phyloP scores from a whole-genome alignment of 2,113 vertebrate species.

The Hyaena hyaena region DNA sequence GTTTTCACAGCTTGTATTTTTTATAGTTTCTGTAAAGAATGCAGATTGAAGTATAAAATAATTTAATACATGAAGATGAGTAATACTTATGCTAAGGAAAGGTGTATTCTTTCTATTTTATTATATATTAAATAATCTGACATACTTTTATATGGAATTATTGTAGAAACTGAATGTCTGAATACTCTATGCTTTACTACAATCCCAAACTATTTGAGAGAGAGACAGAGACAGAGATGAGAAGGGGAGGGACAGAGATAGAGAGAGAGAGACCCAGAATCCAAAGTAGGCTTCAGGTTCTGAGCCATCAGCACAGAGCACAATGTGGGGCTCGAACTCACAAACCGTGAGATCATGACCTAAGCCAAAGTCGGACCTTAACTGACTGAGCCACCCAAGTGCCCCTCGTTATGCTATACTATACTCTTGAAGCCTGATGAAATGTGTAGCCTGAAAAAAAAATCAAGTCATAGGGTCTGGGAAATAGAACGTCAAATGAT shows the following conservation, averaged over 20 bases:
- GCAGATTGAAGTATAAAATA: background rate
- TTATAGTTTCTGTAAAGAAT: background rate
- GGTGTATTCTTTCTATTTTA: background rate
- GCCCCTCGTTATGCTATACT: background rate
- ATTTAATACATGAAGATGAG: background rate
- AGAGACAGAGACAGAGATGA: too few relatives aligned
- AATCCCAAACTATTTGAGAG: background rate
- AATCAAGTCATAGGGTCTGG: background rate
- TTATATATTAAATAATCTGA: constrained; percentile 7
- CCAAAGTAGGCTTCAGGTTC: too few relatives aligned
- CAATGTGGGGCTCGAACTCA: too few relatives aligned
- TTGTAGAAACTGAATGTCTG: background rate
- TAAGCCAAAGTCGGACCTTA: too few relatives aligned
- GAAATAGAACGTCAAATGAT: background rate
- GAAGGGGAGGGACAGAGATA: too few relatives aligned
- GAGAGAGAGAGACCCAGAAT: too few relatives aligned
- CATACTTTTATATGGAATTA: background rate
- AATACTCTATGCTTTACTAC: background rate
- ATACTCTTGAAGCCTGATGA: background rate
- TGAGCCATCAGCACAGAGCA: too few relatives aligned
- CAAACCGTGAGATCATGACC: too few relatives aligned
- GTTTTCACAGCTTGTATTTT: background rate
- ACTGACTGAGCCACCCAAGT: too few relatives aligned
- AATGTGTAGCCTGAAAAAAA: background rate
- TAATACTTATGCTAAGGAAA: background rate